Evolutionary conservation across 2,888 invertebrate species (phyloP), one percentile per base, ranked within the genome.

Genomic region (Choristoneura rosaceana): DNA sequence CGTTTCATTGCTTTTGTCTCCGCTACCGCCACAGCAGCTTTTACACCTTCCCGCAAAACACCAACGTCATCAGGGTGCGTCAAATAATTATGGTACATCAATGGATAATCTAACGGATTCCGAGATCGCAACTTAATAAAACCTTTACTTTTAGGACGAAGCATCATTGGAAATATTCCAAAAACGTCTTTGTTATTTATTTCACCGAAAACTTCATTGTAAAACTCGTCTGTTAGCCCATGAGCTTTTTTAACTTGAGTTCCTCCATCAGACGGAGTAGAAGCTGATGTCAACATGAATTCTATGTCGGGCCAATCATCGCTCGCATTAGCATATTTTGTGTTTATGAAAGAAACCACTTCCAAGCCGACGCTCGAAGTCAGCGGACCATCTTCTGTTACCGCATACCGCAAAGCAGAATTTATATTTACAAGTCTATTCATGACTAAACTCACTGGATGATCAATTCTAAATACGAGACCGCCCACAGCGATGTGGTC

Each of bases 301-400:
- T 98, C 98, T 75, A 98, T 97, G 83, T 98, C 98, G 0, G 98
- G 98, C 97, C 98, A 98, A 85, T 98, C 98, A 70, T 98, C 97
- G 0, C 96, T 95, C 69, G 96, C 94, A 84, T 98, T 98, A 0
- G 97, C 97, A 84, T 98, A 98, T 89, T 98, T 98, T 0, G 98
- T 98, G 41, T 96, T 96, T 68, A 98, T 97, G 84, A 98, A 98
- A 0, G 97, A 98, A 0, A 98, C 97, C 0, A 97, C 97, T 90
- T 98, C 98, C 73, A 98, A 93, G 0, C 98, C 98, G 34, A 98
- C 95, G 80, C 97, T 97, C 0, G 98, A 97, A 0, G 98, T 98
- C 58, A 98, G 86, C 0, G 98, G 98, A 0, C 98, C 98, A 77
- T 97, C 96, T 83, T 98, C 98, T n/a, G 96, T 95, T 45, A 98